Conservation (phyloP, 64 coral and sea anemone genomes). For the Acropora yongei region DNA sequence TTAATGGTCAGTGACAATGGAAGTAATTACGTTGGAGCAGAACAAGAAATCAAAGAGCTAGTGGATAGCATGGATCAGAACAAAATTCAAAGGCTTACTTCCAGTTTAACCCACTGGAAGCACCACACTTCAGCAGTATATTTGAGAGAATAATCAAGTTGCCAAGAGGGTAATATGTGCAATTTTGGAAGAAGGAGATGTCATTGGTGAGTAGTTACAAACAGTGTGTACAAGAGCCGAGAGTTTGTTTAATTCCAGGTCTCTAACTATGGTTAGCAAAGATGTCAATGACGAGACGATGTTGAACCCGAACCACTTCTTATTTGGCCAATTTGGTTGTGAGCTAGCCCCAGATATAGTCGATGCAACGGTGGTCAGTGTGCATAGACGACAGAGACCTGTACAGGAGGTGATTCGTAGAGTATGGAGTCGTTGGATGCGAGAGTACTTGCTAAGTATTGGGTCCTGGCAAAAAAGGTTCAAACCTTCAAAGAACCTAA, state of each 20-base stretch:
- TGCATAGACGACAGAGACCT: constrained; percentile 30
- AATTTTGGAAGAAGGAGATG: constrained; percentile 12
- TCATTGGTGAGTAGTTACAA: constrained; percentile 47
- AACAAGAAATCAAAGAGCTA: too few relatives aligned
- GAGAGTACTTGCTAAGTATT: constrained; percentile 29
- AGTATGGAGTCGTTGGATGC: constrained; percentile 51
- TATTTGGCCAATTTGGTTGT: constrained; percentile 64
- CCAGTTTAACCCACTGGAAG: neutral
- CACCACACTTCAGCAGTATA: constrained; percentile 7
- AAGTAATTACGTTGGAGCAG: constrained; percentile 29
- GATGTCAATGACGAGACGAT: constrained; percentile 41
- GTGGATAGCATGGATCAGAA: too few relatives aligned
- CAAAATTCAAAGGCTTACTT: too few relatives aligned
- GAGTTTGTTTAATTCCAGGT: constrained; percentile 59
- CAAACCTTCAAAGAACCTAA: neutral
- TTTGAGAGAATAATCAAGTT: too few relatives aligned
- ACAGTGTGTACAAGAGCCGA: constrained; percentile 56
- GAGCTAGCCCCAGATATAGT: constrained; percentile 56
- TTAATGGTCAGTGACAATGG: too few relatives aligned
- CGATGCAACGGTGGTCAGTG: neutral
- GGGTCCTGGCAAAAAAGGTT: constrained; percentile 64
- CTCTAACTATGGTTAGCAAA: constrained; percentile 25
- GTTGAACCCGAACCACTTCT: constrained; percentile 59
- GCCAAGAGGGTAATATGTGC: neutral
- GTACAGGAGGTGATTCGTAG: constrained; percentile 46